Percentiles rank a stretch among this genome's conserved stretches.
phyloP scores from a whole-genome alignment of 2,888 invertebrate species.

The Gastrophysa polygoni region DNA sequence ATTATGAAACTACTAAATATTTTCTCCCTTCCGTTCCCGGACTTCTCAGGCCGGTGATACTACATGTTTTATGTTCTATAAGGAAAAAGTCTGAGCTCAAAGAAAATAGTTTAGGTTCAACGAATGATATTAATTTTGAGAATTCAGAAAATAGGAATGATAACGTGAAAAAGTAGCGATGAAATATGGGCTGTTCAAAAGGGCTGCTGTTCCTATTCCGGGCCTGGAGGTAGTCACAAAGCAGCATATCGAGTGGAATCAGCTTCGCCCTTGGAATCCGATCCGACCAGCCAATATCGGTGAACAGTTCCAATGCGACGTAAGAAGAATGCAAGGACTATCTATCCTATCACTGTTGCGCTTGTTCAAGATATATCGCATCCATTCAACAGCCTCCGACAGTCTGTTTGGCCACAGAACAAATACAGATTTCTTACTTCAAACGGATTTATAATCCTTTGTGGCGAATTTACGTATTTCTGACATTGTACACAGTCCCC shows the following conservation, averaged over 20 bases:
- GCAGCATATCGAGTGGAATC: not conserved
- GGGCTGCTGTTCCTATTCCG: no score
- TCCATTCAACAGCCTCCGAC: not conserved
- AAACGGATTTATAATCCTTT: not conserved
- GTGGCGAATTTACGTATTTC: not conserved
- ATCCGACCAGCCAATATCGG: not conserved
- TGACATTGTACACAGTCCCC: not conserved
- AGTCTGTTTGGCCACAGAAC: not conserved
- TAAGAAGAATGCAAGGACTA: not conserved
- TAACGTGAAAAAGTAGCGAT: no score
- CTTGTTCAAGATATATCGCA: not conserved
- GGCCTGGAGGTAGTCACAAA: not conserved
- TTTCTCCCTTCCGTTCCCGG: no score
- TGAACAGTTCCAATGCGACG: not conserved
- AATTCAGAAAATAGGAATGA: no score
- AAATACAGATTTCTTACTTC: not conserved
- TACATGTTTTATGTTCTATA: no score
- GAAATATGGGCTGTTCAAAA: no score
- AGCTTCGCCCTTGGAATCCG: not conserved
- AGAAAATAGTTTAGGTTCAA: no score
- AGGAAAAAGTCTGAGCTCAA: no score
- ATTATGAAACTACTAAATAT: no score
- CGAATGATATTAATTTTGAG: no score
- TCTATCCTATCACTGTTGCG: not conserved
- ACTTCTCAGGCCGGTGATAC: no score